Evolutionary conservation across 1,140 invertebrate species (phyloP).

Genomic region (Pseudobourletiella spinata): DNA sequence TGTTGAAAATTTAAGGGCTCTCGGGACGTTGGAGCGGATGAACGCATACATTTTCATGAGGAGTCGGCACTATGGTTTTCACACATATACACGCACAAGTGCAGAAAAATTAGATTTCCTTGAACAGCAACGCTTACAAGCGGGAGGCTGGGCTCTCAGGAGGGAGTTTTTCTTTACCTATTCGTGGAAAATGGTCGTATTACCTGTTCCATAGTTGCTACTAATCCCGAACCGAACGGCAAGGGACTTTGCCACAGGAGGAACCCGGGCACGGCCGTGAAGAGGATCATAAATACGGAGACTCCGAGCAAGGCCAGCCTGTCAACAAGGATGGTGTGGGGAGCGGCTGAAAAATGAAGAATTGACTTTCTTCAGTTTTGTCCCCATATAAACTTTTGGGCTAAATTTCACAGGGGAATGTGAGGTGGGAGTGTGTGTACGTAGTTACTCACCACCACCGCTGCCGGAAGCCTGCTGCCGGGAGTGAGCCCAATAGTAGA

Average conservation of each 20-base stretch:
- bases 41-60: conserved; percentile 81
- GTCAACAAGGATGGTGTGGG: no score
- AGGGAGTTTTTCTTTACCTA: not conserved
- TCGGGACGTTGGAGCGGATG: conserved; percentile 55
- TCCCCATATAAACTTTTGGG: no score
- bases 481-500: conserved; percentile 43
- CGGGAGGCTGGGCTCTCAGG: not conserved
- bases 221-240: conserved; percentile 50
- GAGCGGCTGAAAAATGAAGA: no score
- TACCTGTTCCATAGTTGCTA: conserved; percentile 54
- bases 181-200: not conserved
- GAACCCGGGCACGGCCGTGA: conserved; percentile 48
- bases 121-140: not conserved
- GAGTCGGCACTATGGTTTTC: conserved; percentile 54
- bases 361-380: no score
- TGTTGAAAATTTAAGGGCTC: conserved; percentile 38
- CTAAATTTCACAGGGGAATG: no score
- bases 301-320: conserved; percentile 40
- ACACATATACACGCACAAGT: not conserved
- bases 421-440: no score
- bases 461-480: no score
- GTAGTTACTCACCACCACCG: no score
- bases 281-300: conserved; percentile 43
- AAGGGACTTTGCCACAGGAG: conserved; percentile 47
- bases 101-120: not conserved